phyloP scores from a whole-genome alignment of 2,888 invertebrate species.

The Mycogona germanica region DNA sequence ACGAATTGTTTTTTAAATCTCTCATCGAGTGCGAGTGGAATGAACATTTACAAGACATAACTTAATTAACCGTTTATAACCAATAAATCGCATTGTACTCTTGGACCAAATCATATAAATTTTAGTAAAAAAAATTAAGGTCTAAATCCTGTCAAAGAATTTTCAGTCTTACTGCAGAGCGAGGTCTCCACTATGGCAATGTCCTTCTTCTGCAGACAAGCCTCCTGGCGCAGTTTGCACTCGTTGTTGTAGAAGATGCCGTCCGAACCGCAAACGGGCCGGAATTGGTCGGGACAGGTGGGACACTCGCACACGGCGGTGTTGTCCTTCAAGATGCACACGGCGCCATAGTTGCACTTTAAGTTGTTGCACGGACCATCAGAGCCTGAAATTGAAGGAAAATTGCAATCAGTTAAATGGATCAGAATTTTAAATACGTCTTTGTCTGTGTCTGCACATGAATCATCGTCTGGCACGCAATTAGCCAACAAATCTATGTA shows the following conservation, averaged over 20 bases:
- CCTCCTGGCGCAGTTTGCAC: conserved; percentile 65
- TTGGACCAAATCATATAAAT: neutral
- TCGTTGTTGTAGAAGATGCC: conserved; percentile 47
- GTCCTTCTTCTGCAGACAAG: conserved; percentile 58
- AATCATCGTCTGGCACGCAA: too few species aligned
- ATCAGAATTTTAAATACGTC: neutral
- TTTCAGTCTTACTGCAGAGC: conserved; percentile 61
- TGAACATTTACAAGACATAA: too few species aligned
- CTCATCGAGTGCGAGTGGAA: too few species aligned
- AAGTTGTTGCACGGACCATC: conserved; percentile 38
- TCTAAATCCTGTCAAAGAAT: too few species aligned
- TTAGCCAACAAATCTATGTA: too few species aligned
- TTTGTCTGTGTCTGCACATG: too few species aligned
- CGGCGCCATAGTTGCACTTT: conserved; percentile 61
- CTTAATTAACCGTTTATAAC: neutral
- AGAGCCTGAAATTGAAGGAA: conserved; percentile 21
- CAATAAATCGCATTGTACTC: too few species aligned
- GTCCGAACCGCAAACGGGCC: conserved; percentile 58
- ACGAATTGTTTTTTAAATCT: too few species aligned
- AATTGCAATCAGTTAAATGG: neutral
- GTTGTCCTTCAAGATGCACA: conserved; percentile 49
- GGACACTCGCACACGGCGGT: conserved; percentile 73
- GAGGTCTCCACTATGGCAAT: conserved; percentile 67
- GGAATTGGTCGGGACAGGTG: conserved; percentile 67
- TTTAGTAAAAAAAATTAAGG: neutral